Base-by-base conservation (phyloP, 2,888 invertebrate species). In the Drosophila infuscata region DNA sequence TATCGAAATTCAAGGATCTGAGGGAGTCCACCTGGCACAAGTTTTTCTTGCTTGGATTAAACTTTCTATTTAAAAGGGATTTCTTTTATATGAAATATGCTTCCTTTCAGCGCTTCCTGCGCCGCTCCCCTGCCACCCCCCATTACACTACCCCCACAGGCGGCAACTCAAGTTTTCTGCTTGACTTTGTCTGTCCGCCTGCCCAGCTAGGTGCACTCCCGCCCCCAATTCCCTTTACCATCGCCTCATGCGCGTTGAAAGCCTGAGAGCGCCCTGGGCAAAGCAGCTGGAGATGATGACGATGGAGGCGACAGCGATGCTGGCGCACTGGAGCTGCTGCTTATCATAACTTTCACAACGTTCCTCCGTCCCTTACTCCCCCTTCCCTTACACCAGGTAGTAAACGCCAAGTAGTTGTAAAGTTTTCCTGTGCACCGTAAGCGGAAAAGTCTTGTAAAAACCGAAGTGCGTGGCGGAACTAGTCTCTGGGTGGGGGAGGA, bases 401-500 rank as follows among this genome's bases (percentile, higher is more conserved):
- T 86, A 84, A 87, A 86, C 66, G 80, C 83, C 87, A 86, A 86
- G 88, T 86, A 88, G 86, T 86, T 85, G 87, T 90, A 86, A 87
- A 90, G 77, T 87, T 83, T 88, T 84, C 15, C 30, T 76, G 68
- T 69, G 73, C 74, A 74, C 63, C 74, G 79, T 74, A 81, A 90
- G 89, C 87, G 87, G 90, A 90, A 87, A 86, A 81, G 72, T 83
- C 88, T 90, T 86, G 87, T 87, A 83, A 87, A 86, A 87, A 70
- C 57, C 74, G 49, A 75, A 76, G 74, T 79, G 63, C 68, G 79
- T 64, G 57, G 77, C 58, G 59, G 56, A 56, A 60, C 73, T 67
- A 57, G 63, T 49, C 70, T 48, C 46, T 25, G 8, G 20, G 15
- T 46, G 20, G 15, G 4, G 46, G 9, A 1, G 12, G 0, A 8